Evolutionary conservation across 2,888 invertebrate species (phyloP), one percentile per base, ranked within the genome.

Genomic region (Micropterix aruncella): DNA sequence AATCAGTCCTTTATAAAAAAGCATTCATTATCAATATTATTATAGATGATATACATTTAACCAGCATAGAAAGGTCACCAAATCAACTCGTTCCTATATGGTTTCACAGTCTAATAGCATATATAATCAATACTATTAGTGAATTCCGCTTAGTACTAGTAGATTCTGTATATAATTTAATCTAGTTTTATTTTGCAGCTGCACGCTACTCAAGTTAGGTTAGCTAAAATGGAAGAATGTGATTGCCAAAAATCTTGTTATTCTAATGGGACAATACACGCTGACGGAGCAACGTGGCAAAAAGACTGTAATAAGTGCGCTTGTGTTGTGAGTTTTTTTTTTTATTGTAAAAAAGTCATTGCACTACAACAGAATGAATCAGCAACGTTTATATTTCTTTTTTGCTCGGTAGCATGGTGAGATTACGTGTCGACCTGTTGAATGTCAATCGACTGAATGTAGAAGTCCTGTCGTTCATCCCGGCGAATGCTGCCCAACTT

Each of bases 181-280:
- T n/a, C n/a, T n/a, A n/a, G n/a, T n/a, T n/a, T n/a, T n/a, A n/a
- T 55, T 57, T 65, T 67, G 53, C 73, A 91, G 90, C 75, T 91
- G 70, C 79, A 79, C 62, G 80, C 79, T 60, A 80, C 87, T 53
- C 89, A 91, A 66, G 77, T 79, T 56, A 77, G 86, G 55, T 75
- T 90, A 62, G 73, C 77, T 58, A 77, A 78, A 58, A 74, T 90
- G 58, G 89, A 91, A 67, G 82, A 86, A 64, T 92, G 91, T 65
- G 90, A 91, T 71, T 92, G 92, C 68, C 83, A 83, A 69, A 87
- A 85, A 69, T 85, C 88, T 51, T 92, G 91, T 72, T 77, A 76
- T 59, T 77, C 81, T 53, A 88, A 89, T 65, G 86, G 83, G 51
- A 82, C 84, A 45, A 76, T 83, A 48, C 81, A 83, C 60, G 80